These are phyloP conservation scores for Saxicola maurus DNA, from an alignment of 2,797 vertebrate species.

Conservation along the genomic window DNA sequence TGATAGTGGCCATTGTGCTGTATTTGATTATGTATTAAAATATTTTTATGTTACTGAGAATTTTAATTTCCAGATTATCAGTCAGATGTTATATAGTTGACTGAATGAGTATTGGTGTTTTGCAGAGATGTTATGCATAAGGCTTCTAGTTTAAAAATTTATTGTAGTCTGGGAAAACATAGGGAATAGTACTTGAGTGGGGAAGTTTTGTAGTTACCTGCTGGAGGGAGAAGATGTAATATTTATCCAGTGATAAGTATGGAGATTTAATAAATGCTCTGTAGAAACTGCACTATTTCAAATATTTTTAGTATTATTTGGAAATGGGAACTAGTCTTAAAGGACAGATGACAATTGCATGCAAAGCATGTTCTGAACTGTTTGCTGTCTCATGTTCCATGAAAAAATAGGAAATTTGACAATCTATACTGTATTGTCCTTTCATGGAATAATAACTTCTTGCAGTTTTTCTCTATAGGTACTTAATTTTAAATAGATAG, in stretches of 20 bases:
- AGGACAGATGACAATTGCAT: not conserved
- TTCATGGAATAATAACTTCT: not conserved
- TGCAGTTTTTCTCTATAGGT: not conserved
- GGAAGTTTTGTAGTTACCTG: not conserved
- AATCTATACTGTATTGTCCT: not conserved
- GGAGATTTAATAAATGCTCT: not conserved
- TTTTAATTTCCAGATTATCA: not conserved
- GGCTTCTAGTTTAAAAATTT: not conserved
- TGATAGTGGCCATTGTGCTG: not conserved
- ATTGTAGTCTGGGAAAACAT: not conserved
- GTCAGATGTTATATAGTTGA: not conserved
- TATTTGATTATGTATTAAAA: not conserved
- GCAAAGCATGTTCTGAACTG: not conserved
- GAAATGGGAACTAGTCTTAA: not conserved
- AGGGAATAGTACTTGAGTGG: not conserved
- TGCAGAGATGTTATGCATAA: not conserved
- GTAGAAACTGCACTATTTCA: not conserved
- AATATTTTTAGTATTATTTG: not conserved
- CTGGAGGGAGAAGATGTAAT: not conserved
- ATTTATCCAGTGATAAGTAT: not conserved
- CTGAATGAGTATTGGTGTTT: not conserved
- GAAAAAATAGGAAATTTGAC: not conserved
- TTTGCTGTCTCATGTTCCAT: not conserved
- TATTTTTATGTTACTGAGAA: not conserved
- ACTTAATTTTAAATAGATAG: not conserved